These are phyloP conservation scores for Apaloderma vittatum DNA, from an alignment of 2,113 vertebrate genomes.

Conservation along the genomic window DNA sequence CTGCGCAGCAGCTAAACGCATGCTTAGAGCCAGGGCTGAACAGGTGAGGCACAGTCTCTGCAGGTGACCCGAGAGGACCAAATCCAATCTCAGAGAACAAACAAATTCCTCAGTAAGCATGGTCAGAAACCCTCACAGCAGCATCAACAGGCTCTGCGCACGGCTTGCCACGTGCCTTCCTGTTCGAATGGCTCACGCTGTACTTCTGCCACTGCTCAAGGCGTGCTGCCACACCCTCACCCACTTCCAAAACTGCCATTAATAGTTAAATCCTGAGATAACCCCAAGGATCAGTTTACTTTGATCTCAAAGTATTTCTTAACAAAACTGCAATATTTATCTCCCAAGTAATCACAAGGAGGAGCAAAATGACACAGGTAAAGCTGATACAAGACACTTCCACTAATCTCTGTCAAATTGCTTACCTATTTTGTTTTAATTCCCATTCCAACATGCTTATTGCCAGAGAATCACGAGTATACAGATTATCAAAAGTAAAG, in stretches of 20 bases:
- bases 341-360: not conserved
- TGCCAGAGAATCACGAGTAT: not conserved
- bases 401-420: not conserved
- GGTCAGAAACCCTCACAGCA: fast-evolving
- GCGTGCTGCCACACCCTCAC: not conserved
- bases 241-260: not conserved
- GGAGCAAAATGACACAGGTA: not conserved
- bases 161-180: not conserved
- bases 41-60: not conserved
- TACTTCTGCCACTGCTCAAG: not conserved
- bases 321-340: not conserved
- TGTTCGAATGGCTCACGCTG: not conserved
- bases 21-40: not conserved
- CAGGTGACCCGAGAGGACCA: fast-evolving
- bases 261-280: not conserved
- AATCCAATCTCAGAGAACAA: not conserved
- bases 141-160: fast-evolving
- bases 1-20: not conserved
- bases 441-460: not conserved
- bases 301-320: not conserved
- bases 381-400: not conserved
- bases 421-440: not conserved
- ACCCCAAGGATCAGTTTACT: not conserved
- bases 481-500: not conserved
- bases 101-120: not conserved